These are phyloP conservation scores for Congeria kusceri DNA, from an alignment of 2,888 invertebrate genomes.

Conservation along the genomic window DNA sequence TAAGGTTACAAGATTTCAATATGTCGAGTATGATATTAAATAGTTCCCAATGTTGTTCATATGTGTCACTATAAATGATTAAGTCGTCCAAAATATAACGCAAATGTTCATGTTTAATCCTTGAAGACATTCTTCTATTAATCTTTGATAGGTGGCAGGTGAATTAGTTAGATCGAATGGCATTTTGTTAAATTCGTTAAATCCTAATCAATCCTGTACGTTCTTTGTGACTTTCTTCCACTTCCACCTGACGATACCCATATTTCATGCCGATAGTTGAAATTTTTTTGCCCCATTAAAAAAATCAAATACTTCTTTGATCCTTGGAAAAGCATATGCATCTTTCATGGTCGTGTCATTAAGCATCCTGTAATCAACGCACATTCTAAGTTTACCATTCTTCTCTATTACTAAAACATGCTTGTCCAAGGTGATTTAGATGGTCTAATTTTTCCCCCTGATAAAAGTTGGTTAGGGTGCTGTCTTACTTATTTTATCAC, in stretches of 20 bases:
- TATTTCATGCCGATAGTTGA: background rate
- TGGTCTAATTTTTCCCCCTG: background rate
- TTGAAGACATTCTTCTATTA: background rate
- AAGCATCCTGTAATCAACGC: background rate
- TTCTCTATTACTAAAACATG: background rate
- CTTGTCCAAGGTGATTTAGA: too few relatives aligned
- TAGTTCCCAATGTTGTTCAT: background rate
- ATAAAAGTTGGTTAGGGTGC: background rate
- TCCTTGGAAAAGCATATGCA: background rate
- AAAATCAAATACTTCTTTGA: background rate
- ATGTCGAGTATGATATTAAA: background rate
- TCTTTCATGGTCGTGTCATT: background rate
- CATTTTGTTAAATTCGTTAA: background rate
- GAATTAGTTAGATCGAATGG: too few relatives aligned
- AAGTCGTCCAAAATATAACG: background rate
- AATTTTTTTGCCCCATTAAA: background rate
- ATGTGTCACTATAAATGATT: background rate
- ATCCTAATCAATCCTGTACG: background rate
- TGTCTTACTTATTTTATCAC: slow-evolving; percentile 7
- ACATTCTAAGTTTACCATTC: background rate
- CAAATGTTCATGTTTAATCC: too few relatives aligned
- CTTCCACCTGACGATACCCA: background rate
- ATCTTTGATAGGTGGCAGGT: background rate
- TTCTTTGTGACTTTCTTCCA: background rate
- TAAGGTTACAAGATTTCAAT: background rate